Base-by-base conservation (phyloP, 1,140 invertebrate species). In the Tenebrio molitor region DNA sequence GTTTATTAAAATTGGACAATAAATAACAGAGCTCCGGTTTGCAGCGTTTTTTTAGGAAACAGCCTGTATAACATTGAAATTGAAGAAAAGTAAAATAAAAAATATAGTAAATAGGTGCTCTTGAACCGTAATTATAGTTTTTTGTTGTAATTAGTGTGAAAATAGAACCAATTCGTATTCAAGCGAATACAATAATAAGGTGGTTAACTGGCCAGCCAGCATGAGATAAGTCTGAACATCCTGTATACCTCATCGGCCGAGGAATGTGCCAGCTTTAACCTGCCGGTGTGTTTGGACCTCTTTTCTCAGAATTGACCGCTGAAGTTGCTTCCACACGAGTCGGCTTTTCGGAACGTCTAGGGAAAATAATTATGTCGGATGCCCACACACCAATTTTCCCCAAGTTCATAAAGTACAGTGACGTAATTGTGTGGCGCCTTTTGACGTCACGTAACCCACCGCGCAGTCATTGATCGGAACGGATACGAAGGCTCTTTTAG, bases 231-330 rank as follows among this genome's bases (percentile, higher is more conserved):
- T 50, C 16, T n/a, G 44, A 50, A 50, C 44, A 50, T 50, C 44
- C 44, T 50, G 44, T 58, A 58, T 29, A 53, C 17, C 46, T 53
- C 46, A 8, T 14, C 19, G 23, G 23, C 12, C 8, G 23, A 14
- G 50, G 50, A 58, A 58, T 58, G 50, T 29, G 50, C 50, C 50
- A 58, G 50, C 50, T 12, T 46, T 53, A 53, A 53, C 46, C 46
- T 23, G 46, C 46, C 46, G 46, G n/a, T 23, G 19, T 53, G 15
- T 65, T 65, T 17, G 16, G 64, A 66, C 64, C 36, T 41, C 36
- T 44, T 66, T 66, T 66, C 64, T 42, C 19, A 25, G 64, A 66
- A 66, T 21, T 12, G 34, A 62, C 19, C 53, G 36, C 36, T 12
- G 7, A 39, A 12, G 5, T 39, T 12, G 36, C 36, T 39, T 39